Conservation (phyloP, 1,140 invertebrate genomes). For the Leucophenga varia region DNA sequence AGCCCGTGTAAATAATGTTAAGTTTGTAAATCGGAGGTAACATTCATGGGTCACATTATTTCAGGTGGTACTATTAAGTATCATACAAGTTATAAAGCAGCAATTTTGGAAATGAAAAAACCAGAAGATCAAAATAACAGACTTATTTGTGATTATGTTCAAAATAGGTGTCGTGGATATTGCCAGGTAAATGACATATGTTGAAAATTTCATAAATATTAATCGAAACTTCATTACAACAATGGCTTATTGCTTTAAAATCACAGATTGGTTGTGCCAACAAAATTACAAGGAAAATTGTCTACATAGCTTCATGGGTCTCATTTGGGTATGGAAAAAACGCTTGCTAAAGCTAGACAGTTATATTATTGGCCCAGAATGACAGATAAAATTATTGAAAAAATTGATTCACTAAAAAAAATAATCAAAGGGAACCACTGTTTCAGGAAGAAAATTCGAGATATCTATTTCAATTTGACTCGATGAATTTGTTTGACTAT, state of each 20-base stretch:
- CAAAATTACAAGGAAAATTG: neutral
- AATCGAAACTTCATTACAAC: neutral
- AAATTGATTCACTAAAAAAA: too few species aligned
- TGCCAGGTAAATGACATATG: neutral
- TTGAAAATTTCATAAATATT: neutral
- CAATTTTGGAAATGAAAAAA: neutral
- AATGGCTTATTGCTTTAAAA: neutral
- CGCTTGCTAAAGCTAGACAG: neutral
- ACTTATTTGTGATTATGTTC: neutral
- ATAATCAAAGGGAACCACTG: too few species aligned
- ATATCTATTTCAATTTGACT: too few species aligned
- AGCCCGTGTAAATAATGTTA: neutral
- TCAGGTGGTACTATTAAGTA: neutral
- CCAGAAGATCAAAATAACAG: neutral
- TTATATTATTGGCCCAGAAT: too few species aligned
- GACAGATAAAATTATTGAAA: too few species aligned
- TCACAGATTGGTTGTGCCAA: neutral
- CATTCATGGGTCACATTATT: neutral
- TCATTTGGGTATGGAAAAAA: constrained; percentile 2
- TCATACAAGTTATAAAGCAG: neutral
- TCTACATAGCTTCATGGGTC: neutral
- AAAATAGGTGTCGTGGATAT: neutral
- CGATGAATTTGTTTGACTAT: too few species aligned
- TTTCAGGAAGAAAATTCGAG: too few species aligned
- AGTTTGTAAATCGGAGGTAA: neutral